Evolutionary conservation across 2,797 vertebrate genomes (phyloP).

Genomic region (Varecia variegata): DNA sequence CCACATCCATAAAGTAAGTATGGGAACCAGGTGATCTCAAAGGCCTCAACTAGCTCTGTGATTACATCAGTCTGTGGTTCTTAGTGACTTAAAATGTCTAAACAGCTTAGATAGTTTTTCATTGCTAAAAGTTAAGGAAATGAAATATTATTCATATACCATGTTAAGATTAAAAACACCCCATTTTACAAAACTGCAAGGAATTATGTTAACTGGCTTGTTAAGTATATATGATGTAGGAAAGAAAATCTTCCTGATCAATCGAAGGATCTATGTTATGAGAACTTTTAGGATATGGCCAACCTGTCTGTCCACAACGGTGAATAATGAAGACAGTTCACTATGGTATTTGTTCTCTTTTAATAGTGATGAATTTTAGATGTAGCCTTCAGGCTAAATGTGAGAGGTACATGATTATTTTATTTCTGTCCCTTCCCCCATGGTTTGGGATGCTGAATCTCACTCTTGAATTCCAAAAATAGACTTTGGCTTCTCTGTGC

Average conservation of each 20-base stretch:
- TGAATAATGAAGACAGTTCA: background rate
- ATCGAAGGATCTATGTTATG: background rate
- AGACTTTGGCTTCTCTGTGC: background rate
- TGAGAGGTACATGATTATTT: background rate
- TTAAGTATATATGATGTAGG: background rate
- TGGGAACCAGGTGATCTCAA: background rate
- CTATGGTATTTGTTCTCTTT: background rate
- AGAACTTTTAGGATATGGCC: background rate
- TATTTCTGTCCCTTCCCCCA: background rate
- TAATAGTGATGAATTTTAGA: background rate
- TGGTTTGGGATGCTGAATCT: constrained; percentile 1
- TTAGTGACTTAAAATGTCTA: background rate
- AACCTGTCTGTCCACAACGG: background rate
- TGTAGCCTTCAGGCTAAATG: background rate
- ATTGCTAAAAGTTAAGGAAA: background rate
- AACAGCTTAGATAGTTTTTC: background rate
- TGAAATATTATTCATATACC: background rate
- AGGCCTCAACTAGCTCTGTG: background rate
- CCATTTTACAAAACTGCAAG: background rate
- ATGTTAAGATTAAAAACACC: background rate
- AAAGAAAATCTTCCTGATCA: background rate
- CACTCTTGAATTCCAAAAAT: constrained; percentile 55
- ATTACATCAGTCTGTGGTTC: background rate
- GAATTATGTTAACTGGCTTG: background rate
- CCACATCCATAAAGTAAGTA: background rate